phyloP scores from a whole-genome alignment of 92 coral and sea anemone genomes.

The Plumapathes pennacea region DNA sequence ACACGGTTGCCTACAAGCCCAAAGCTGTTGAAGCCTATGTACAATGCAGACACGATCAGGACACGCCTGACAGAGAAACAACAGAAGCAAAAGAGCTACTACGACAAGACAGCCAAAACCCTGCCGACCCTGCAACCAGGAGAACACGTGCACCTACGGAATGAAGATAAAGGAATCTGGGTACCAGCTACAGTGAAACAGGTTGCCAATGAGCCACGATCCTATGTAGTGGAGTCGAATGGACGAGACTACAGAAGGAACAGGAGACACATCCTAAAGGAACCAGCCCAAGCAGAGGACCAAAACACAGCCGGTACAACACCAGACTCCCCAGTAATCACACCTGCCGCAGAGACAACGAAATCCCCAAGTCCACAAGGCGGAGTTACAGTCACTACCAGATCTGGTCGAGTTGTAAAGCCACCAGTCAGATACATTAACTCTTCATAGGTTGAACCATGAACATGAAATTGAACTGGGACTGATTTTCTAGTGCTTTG shows the following conservation, averaged over 20 bases:
- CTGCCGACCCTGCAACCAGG: slow-evolving; percentile 28
- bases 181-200: slow-evolving; percentile 45
- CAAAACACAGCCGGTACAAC: too few species aligned
- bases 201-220: slow-evolving; percentile 10
- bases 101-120: slow-evolving; percentile 22
- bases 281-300: too few species aligned
- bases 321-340: too few species aligned
- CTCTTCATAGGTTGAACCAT: too few species aligned
- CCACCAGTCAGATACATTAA: too few species aligned
- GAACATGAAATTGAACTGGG: too few species aligned
- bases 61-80: slow-evolving; percentile 12
- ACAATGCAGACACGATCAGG: slow-evolving; percentile 18
- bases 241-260: slow-evolving; percentile 26
- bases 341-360: too few species aligned
- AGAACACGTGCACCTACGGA: slow-evolving; percentile 22
- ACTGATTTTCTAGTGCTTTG: too few species aligned
- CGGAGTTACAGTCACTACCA: too few species aligned
- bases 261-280: slow-evolving; percentile 4
- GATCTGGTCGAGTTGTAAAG: too few species aligned
- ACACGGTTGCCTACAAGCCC: slow-evolving; percentile 20
- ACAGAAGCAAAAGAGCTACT: slow-evolving; percentile 16
- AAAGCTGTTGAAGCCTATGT: slow-evolving; percentile 21
- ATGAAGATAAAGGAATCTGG: slow-evolving; percentile 27
- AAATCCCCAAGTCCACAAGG: too few species aligned
- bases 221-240: slow-evolving; percentile 29